Evolutionary conservation across 2,888 invertebrate species (phyloP), one percentile per base, ranked within the genome.

Genomic region (Drosophila putrida): DNA sequence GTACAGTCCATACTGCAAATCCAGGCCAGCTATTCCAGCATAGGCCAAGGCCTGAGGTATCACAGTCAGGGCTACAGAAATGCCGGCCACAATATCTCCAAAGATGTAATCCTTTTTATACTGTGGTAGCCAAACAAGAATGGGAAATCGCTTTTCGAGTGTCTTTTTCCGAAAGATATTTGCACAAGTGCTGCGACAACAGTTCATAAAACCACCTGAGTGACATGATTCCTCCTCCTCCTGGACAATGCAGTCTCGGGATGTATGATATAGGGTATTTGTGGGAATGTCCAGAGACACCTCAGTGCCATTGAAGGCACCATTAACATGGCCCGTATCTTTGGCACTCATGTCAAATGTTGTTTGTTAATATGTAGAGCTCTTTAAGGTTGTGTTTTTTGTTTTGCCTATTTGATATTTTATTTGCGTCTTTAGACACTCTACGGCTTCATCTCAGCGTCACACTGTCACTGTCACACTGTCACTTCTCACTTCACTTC

Each of bases 11-110:
- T 97, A 97, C 95, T 98, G 93, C 50, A 96, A 93, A 58, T 96
- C 96, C 76, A 97, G 92, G 15, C 96, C 96, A 36, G 96, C 96
- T 66, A 96, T 95, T 90, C 95, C 96, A 31, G 96, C 95, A 92
- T 97, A 97, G 9, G 97, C 97, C 72, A 97, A 93, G 13, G 96
- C 96, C 93, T 98, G 98, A 11, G 98, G 98, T 59, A 92, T 92
- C 27, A 92, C 92, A 8, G 92, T 92, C 55, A 92, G 61, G 6
- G 98, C 98, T 27, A 98, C 98, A 0, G 98, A 98, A 55, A 98
- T 93, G 58, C 98, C 98, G 10, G 98, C 98, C 78, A 98, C 96
- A 46, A 97, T 92, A 93, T 98, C 98, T 5, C 97, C 97, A 62
- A 97, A 92, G 10, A 97, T 95, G 91, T 96, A 95, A 72, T 95